These are phyloP conservation scores for Zoroaster sp. DNA, from an alignment of 53 echinoderm and acorn worm species.

Conservation along the genomic window DNA sequence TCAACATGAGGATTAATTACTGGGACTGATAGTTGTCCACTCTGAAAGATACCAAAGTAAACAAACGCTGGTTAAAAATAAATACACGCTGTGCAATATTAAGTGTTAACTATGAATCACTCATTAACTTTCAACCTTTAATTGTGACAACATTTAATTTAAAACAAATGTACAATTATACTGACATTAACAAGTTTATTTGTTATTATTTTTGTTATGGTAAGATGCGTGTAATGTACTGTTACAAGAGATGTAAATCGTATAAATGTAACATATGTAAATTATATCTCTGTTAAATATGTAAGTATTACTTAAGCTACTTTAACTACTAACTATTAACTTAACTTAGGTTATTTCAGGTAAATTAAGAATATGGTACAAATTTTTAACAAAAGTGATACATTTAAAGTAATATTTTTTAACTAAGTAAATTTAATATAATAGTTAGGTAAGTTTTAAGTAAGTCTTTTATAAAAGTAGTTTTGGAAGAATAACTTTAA, in stretches of 20 bases:
- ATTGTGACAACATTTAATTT: not conserved
- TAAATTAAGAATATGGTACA: not conserved
- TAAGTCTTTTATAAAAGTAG: not conserved
- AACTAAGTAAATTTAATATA: not conserved
- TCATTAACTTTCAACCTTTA: not conserved
- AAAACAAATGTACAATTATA: not conserved
- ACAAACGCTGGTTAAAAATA: no score
- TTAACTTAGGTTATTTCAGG: not conserved
- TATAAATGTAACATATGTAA: not conserved
- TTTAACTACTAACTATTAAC: no score
- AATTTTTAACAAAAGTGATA: no score
- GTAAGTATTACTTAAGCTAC: not conserved
- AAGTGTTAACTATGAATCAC: not conserved
- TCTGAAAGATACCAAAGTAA: no score
- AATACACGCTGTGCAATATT: not conserved
- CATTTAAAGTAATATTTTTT: not conserved
- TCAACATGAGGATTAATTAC: no score
- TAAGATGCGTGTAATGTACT: not conserved
- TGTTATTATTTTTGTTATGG: not conserved
- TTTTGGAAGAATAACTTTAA: not conserved
- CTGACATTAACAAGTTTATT: not conserved
- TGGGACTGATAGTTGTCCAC: no score
- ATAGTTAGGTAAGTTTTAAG: not conserved
- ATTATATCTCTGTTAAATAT: not conserved
- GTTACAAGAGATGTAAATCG: not conserved